A percentile compares a stretch with the other conserved stretches of the same genome.
phyloP scores from a whole-genome alignment of 2,888 invertebrate species.

The Coleophora deauratella region DNA sequence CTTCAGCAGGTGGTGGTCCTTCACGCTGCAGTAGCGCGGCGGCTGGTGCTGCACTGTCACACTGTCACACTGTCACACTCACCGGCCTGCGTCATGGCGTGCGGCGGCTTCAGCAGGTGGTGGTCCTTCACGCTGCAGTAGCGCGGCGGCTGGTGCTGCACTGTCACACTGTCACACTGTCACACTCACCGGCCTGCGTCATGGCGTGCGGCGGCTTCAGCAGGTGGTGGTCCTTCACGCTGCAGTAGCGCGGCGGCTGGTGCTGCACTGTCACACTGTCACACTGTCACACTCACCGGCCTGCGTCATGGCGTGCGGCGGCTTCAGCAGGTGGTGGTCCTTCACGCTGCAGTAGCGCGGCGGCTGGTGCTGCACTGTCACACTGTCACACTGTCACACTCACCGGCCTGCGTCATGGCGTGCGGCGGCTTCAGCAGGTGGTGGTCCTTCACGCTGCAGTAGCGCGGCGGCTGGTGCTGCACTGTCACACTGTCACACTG shows the following conservation, averaged over 20 bases:
- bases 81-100: conserved; percentile 77
- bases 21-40: conserved; percentile 88
- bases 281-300: conserved; percentile 64
- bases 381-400: conserved; percentile 78
- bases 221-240: conserved; percentile 94
- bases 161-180: conserved; percentile 85
- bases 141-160: conserved; percentile 87
- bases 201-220: conserved; percentile 94
- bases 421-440: conserved; percentile 95
- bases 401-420: conserved; percentile 86
- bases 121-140: conserved; percentile 94
- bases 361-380: conserved; percentile 87
- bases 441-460: conserved; percentile 93
- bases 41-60: conserved; percentile 88
- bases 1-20: conserved; percentile 94
- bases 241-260: conserved; percentile 88
- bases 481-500: conserved; percentile 87
- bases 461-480: conserved; percentile 87
- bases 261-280: conserved; percentile 87
- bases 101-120: conserved; percentile 94
- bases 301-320: conserved; percentile 91
- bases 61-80: conserved; percentile 77
- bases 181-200: conserved; percentile 41
- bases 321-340: conserved; percentile 94
- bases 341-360: conserved; percentile 90